Percentiles rank a stretch among this genome's conserved stretches.
These are phyloP conservation scores for Atlantisia rogersi DNA, from an alignment of 2,113 vertebrate species.

Conservation along the genomic window DNA sequence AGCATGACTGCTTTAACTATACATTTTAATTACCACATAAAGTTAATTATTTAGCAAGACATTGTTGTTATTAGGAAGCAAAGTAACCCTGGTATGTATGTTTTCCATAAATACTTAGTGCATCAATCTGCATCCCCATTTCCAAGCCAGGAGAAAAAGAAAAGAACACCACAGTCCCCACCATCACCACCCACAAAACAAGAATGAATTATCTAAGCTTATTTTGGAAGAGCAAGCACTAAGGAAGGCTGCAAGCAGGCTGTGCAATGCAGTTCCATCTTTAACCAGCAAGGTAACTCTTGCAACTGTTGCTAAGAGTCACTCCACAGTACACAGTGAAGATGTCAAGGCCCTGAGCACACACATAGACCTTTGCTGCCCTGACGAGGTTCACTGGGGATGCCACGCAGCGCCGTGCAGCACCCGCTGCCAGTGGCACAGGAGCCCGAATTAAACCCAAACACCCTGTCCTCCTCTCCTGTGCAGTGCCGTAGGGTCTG, in stretches of 20 bases:
- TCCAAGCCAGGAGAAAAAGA: background rate
- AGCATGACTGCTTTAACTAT: background rate
- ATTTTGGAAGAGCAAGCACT: background rate
- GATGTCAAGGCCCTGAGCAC: background rate
- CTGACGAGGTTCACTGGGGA: background rate
- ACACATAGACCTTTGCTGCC: background rate
- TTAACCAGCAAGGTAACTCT: background rate
- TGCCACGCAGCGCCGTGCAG: background rate
- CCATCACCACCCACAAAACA: background rate
- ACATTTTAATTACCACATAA: background rate
- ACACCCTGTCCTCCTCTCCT: background rate
- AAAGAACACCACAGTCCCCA: rapidly evolving
- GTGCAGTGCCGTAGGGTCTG: background rate
- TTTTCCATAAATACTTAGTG: background rate
- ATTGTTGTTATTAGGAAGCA: background rate
- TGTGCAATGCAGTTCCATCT: background rate
- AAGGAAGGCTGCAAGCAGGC: background rate
- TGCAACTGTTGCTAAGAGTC: background rate
- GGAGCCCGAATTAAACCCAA: background rate
- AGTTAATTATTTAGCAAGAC: background rate
- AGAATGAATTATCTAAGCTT: background rate
- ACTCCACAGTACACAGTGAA: background rate
- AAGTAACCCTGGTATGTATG: background rate
- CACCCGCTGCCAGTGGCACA: background rate
- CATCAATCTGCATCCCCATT: background rate